phyloP scores from a whole-genome alignment of 2,888 invertebrate genomes.

The Aleiodes testaceus region DNA sequence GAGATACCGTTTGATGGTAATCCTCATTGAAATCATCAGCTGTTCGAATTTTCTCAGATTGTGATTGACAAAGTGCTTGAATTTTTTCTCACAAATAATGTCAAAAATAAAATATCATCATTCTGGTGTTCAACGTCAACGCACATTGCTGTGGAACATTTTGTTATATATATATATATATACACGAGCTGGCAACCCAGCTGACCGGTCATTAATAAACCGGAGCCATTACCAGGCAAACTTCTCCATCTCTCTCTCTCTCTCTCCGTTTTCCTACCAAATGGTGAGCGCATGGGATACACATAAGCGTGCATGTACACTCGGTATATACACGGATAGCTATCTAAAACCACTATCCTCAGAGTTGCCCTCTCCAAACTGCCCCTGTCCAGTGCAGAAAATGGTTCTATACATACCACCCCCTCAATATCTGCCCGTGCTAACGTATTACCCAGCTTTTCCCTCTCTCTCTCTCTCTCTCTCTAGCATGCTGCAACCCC shows the following conservation, averaged over 20 bases:
- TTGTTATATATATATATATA: slow-evolving; percentile 53
- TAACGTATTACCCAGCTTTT: slow-evolving; percentile 24
- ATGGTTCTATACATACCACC: slow-evolving; percentile 33
- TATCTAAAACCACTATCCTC: slow-evolving; percentile 68
- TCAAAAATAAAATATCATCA: background rate
- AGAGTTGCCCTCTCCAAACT: slow-evolving; percentile 63
- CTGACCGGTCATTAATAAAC: slow-evolving; percentile 73
- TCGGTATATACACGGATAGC: slow-evolving; percentile 41
- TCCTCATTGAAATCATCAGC: no score
- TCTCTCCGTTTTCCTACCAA: slow-evolving; percentile 42
- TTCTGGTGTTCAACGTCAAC: background rate
- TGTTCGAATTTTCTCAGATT: no score
- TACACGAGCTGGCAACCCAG: slow-evolving; percentile 63
- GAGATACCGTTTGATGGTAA: no score
- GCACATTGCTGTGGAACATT: slow-evolving; percentile 17
- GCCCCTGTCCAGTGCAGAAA: slow-evolving; percentile 27
- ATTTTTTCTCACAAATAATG: no score
- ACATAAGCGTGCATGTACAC: slow-evolving; percentile 46
- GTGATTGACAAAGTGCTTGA: no score
- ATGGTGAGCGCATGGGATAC: slow-evolving; percentile 43
- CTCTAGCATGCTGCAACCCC: background rate
- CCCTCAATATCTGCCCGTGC: slow-evolving; percentile 27
- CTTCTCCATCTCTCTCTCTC: slow-evolving; percentile 37
- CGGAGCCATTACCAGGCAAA: slow-evolving; percentile 68
- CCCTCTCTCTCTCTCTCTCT: background rate